Conservation (phyloP, 2,888 invertebrate species). For the Platycheirus rosarum region DNA sequence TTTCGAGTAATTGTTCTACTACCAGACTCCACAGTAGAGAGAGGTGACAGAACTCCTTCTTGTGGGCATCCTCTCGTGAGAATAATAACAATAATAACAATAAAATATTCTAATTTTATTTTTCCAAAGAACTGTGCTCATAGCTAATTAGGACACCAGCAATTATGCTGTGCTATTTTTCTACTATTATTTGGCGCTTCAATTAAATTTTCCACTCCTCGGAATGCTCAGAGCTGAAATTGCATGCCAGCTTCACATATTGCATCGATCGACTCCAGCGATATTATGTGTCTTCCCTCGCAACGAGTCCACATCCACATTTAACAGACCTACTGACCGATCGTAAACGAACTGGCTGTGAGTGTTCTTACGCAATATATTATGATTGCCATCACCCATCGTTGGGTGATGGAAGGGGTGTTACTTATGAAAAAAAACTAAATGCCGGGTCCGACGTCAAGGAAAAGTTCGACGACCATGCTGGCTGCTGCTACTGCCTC, state of each 20-base stretch:
- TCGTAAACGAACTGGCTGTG: constrained; percentile 10
- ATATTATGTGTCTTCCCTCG: constrained; percentile 51
- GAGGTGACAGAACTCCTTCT: no score
- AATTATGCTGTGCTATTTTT: not conserved
- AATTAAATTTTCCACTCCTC: not conserved
- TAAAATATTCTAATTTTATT: no score
- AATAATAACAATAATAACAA: no score
- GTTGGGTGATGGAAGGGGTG: not conserved
- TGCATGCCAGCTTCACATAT: constrained; percentile 8
- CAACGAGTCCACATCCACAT: constrained; percentile 23
- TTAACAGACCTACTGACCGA: constrained; percentile 62
- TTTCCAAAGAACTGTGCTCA: not conserved
- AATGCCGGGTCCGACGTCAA: constrained; percentile 15
- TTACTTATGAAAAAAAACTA: not conserved
- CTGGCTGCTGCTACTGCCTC: not conserved
- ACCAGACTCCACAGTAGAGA: no score
- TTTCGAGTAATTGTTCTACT: no score
- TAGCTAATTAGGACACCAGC: constrained; percentile 50
- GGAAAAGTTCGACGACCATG: constrained; percentile 23
- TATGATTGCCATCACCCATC: constrained; percentile 36
- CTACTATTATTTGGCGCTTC: not conserved
- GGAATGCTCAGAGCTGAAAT: not conserved
- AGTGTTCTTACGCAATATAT: constrained; percentile 58
- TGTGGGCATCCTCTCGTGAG: no score
- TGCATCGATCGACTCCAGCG: constrained; percentile 27